phyloP scores from a whole-genome alignment of 2,888 invertebrate species.

The Lasioglossum calceatum region DNA sequence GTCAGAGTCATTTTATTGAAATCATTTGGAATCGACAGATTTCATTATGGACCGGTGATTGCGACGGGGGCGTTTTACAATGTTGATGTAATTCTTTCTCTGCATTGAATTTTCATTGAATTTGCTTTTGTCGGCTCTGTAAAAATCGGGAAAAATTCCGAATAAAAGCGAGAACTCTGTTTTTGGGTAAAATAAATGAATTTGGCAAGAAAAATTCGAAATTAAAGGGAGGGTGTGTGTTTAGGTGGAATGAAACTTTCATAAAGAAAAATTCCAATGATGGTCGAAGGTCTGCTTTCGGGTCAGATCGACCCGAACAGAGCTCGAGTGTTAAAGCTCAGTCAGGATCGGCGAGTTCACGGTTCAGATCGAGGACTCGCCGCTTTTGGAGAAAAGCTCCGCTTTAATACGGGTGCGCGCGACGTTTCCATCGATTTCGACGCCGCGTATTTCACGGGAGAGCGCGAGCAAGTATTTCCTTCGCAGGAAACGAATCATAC shows the following conservation, averaged over 20 bases:
- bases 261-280: neutral
- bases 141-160: neutral
- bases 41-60: neutral
- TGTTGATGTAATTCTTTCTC: neutral
- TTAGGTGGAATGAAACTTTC: neutral
- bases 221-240: neutral
- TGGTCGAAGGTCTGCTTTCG: neutral
- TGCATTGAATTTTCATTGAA: neutral
- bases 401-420: conserved; percentile 78
- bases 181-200: neutral
- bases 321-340: conserved; percentile 32
- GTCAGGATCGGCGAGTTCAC: conserved; percentile 25
- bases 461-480: conserved; percentile 61
- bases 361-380: conserved; percentile 30
- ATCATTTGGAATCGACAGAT: neutral
- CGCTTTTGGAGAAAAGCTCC: conserved; percentile 66
- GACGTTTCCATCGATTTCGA: conserved; percentile 79
- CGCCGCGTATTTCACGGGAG: conserved; percentile 72
- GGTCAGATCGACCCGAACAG: neutral
- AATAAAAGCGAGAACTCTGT: neutral
- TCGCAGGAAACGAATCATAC: conserved; percentile 66
- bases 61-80: neutral
- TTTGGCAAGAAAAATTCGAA: neutral
- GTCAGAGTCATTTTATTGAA: neutral
- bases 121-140: neutral